Conservation (phyloP, 2,113 vertebrate species). For the Brachirus orientalis region DNA sequence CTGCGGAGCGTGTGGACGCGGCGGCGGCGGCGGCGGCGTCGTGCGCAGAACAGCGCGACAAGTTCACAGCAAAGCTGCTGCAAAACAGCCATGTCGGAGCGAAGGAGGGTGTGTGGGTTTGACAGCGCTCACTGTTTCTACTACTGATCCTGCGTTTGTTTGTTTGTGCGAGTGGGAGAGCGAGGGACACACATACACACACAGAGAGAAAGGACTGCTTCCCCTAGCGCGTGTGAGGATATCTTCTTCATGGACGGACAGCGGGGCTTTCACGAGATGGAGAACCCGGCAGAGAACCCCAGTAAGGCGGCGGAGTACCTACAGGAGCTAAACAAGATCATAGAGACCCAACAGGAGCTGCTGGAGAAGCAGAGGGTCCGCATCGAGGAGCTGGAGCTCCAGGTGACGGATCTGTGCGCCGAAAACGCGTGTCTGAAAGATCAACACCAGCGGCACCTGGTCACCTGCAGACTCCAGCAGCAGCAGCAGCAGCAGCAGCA, state of each 20-base stretch:
- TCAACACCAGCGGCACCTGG: slow-evolving; percentile 91
- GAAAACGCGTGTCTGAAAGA: slow-evolving; percentile 88
- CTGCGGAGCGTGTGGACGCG: slow-evolving; percentile 68
- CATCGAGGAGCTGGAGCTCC: slow-evolving; percentile 90
- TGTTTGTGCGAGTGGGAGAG: not conserved
- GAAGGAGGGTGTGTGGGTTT: slow-evolving; percentile 36
- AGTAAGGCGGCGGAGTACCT: slow-evolving; percentile 91
- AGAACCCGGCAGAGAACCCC: slow-evolving; percentile 88
- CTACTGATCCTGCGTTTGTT: slow-evolving; percentile 35
- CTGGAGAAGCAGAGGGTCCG: slow-evolving; percentile 89
- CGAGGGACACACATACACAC: too few species aligned
- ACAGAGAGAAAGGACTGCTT: slow-evolving; percentile 7
- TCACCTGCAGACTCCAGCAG: slow-evolving; percentile 87
- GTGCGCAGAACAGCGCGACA: slow-evolving; percentile 49
- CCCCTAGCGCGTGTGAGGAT: slow-evolving; percentile 33
- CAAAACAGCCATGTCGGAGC: slow-evolving; percentile 70
- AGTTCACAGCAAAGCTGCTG: slow-evolving; percentile 53
- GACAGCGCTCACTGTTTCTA: slow-evolving; percentile 41
- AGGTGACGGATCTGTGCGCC: slow-evolving; percentile 87
- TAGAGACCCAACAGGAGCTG: slow-evolving; percentile 91
- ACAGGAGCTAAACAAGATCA: slow-evolving; percentile 88
- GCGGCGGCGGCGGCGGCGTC: slow-evolving; percentile 32
- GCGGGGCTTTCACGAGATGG: slow-evolving; percentile 83
- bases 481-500: slow-evolving; percentile 81
- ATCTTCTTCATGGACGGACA: slow-evolving; percentile 75